Evolutionary conservation across 2,113 vertebrate genomes (phyloP).

Genomic region (Cryptomyrus ogoouensis): DNA sequence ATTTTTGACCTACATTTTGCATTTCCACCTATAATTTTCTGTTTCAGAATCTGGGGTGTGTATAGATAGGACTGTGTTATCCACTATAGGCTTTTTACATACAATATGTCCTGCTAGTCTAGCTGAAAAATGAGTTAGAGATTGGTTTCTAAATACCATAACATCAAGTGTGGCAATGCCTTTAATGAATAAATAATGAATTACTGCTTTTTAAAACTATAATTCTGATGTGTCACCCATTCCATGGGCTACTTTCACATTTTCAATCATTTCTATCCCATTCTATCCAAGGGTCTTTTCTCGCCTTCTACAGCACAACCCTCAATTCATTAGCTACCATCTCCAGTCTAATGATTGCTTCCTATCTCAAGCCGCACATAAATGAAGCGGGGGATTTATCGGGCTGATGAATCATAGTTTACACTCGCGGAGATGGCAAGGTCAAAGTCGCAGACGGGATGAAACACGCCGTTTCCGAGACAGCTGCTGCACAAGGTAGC

Average conservation of each 20-base stretch:
- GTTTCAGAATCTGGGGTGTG: not conserved
- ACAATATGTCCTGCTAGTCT: not conserved
- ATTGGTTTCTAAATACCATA: not conserved
- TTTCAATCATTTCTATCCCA: conserved; percentile 6
- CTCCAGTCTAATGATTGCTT: conserved; percentile 58
- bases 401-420: conserved; percentile 59
- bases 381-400: conserved; percentile 58
- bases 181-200: conserved; percentile 10
- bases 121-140: not conserved
- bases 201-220: not conserved
- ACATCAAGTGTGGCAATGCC: not conserved
- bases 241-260: not conserved
- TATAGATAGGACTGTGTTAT: not conserved
- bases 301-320: too few species aligned
- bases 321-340: conserved; percentile 22
- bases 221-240: not conserved
- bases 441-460: conserved; percentile 50
- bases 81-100: not conserved
- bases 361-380: conserved; percentile 56
- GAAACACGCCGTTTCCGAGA: conserved; percentile 45
- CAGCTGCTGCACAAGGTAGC: conserved; percentile 26
- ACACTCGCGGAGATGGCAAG: conserved; percentile 47
- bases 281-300: not conserved
- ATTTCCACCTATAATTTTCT: not conserved
- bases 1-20: not conserved